Percentiles rank a stretch among this genome's conserved stretches.
Evolutionary conservation across 2,797 vertebrate genomes (phyloP).

Genomic region (Ibycter americanus): DNA sequence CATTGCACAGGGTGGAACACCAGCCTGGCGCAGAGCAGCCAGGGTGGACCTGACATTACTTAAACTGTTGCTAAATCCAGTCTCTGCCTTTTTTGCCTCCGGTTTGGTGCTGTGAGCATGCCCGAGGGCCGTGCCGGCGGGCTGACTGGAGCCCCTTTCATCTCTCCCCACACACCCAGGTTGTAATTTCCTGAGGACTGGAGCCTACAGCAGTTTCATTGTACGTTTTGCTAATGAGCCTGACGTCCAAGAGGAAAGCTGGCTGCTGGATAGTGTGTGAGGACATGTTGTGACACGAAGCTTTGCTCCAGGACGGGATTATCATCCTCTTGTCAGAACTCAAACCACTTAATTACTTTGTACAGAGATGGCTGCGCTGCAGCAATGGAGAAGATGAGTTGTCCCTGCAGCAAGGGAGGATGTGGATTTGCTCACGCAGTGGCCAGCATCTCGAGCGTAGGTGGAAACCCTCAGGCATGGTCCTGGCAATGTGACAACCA

Average conservation of each 20-base stretch:
- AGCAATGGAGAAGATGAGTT: neutral
- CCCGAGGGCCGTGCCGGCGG: fast-evolving
- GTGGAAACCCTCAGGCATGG: neutral
- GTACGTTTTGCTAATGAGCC: neutral
- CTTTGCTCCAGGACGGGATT: neutral
- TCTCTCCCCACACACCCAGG: neutral
- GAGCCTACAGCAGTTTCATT: neutral
- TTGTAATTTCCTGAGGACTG: neutral
- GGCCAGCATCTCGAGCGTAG: neutral
- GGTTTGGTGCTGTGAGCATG: neutral
- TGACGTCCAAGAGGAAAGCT: neutral
- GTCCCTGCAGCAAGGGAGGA: neutral
- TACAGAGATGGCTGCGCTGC: neutral
- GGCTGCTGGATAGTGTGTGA: fast-evolving
- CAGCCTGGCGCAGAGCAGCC: neutral
- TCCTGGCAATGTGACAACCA: neutral
- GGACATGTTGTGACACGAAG: neutral
- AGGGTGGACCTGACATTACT: neutral
- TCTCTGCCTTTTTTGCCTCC: neutral
- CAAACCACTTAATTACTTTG: neutral
- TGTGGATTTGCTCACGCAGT: neutral
- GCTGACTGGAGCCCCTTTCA: neutral
- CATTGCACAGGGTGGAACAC: fast-evolving
- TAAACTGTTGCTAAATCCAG: neutral
- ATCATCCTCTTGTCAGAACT: neutral